Base-by-base conservation (phyloP, 2,888 invertebrate genomes). In the Caprella mutica region DNA sequence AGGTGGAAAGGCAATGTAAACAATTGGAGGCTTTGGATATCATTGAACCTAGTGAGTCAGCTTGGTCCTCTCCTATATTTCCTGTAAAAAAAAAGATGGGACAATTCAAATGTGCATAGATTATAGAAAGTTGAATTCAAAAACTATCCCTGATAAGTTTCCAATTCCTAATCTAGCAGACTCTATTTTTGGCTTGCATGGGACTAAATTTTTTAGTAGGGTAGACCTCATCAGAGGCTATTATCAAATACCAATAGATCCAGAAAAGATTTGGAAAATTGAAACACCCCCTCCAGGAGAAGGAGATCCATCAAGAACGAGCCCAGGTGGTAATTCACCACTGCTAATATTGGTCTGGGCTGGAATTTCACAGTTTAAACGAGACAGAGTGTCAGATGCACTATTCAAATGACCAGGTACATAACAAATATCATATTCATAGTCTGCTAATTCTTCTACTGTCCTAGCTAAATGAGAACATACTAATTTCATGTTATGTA, bases 81-180 rank as follows among this genome's bases (percentile, higher is more conserved):
- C 51, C 29, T 2, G 35, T 51, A 9, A 17, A n/a, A 51, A 51
- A 21, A 30, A 30, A n/a, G 51, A 51, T 51, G 35, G 51, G 9
- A 30, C 19, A 2, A 19, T 51, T 23, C 4, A 19, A 30, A 33
- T 27, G 29, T 27, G 51, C 35, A 35, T 51, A 9, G 5, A 51
- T 17, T 51, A 51, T 30, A 9, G 33, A 9, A 29, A 30, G 33
- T 5, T 51, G 9, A 51, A 51, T 51, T 23, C n/a, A 3, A 27
- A 21, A 29, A 51, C 30, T 4, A 19, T 51, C 9, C 30, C 30
- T 33, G 51, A 51, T 30, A 51, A 35, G 23, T 51, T 51, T 19
- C 51, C 51, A 14, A 27, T 51, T 17, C 35, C 33, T 17, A 51
- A 33, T 30, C 19, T 51, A 9, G 14, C 51, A 9, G 51, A 51